Evolutionary conservation across 2,113 vertebrate species (phyloP).

Genomic region (Salvator merianae): DNA sequence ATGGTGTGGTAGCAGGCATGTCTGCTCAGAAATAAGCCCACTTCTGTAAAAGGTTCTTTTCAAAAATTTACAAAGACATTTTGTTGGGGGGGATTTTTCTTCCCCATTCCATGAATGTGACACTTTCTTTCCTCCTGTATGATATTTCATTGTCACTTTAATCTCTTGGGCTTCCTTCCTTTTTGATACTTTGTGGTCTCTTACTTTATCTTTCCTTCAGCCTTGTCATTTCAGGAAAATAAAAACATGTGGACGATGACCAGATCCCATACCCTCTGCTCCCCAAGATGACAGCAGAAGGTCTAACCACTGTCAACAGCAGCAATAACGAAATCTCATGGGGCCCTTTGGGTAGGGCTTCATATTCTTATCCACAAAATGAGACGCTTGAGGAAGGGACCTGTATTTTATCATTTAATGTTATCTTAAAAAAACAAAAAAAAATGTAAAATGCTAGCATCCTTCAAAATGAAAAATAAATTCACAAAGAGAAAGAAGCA

Average conservation of each 20-base stretch:
- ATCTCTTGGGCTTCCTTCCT: conserved; percentile 13
- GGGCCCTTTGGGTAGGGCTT: neutral
- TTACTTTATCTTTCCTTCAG: neutral
- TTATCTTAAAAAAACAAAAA: no score
- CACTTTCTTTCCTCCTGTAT: neutral
- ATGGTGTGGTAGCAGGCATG: neutral
- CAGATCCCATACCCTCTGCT: neutral
- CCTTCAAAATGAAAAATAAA: neutral
- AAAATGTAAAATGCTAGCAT: neutral
- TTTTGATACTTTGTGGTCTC: neutral
- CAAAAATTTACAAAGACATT: neutral
- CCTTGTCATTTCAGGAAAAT: neutral
- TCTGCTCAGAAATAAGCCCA: neutral
- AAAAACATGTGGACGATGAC: neutral
- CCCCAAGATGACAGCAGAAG: neutral
- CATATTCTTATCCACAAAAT: neutral
- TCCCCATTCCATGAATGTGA: neutral
- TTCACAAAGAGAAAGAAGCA: neutral
- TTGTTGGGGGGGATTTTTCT: neutral
- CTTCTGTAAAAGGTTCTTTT: neutral
- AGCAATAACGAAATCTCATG: neutral
- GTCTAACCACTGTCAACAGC: neutral
- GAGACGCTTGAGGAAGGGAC: neutral
- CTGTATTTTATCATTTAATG: neutral
- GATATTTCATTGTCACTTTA: conserved; percentile 17